Evolutionary conservation across 2,113 vertebrate genomes (phyloP), one percentile per base, ranked within the genome.

Genomic region (Hemicordylus capensis): DNA sequence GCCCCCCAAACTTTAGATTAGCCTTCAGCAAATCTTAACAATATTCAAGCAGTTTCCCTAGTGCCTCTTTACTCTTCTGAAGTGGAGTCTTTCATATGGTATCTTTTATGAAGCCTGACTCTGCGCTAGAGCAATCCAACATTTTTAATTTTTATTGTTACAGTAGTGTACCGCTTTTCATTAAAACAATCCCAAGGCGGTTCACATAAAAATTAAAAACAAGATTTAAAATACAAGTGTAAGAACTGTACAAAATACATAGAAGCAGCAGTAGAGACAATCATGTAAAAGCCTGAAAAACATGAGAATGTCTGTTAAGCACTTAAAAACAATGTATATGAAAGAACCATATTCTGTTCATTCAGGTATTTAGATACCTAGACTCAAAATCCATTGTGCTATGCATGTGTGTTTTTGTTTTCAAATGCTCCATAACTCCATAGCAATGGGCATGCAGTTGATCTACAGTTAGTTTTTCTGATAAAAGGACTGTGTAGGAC

Each of bases 1-100:
- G 31, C 15, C n/a, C n/a, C n/a, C n/a, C n/a, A n/a, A 66, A 70
- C 5, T 1, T n/a, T 0, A 11, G 31, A 2, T 3, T 24, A 8
- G 24, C 69, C n/a, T 48, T 19, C 22, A 37, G 22, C 75, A 67
- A 63, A 67, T 42, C 28, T 80, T 39, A 78, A 54, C 51, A 37
- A 39, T 39, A 31, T 73, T 83, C 54, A 73, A 70, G 22, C 31
- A 4, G 69, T 56, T 19, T 1, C 61, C 85, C 75, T 75, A 58
- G 76, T 39, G 75, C 31, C 51, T 79, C 84, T 82, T 48, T 66
- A 2, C 0, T 1, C 12, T 24, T 76, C n/a, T 2, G 4, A 3
- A n/a, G 7, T 22, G 8, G n/a, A 24, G 12, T 54, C 31, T 42
- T 17, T 34, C 15, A 59, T 46, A 58, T 67, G 24, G 26, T 54